phyloP scores from a whole-genome alignment of 2,797 vertebrate genomes.

The Rhadinocentrus ornatus region DNA sequence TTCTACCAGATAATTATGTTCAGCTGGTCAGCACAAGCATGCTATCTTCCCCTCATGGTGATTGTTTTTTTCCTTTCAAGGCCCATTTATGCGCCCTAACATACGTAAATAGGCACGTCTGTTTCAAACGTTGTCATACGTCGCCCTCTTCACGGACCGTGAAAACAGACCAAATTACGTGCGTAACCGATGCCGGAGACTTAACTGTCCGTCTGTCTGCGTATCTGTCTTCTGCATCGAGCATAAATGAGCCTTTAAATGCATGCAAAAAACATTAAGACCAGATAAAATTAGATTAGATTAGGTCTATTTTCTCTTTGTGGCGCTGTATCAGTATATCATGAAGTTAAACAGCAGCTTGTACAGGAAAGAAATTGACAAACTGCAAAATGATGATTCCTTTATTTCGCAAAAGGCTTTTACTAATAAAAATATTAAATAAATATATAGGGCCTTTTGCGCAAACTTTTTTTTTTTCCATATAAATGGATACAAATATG shows the following conservation, averaged over 20 bases:
- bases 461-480: neutral
- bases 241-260: neutral
- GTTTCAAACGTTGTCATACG: neutral
- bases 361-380: conserved; percentile 11
- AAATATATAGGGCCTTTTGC: neutral
- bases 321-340: neutral
- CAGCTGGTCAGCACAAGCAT: conserved; percentile 5
- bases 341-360: neutral
- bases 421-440: neutral
- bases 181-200: no score
- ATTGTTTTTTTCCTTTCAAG: no score
- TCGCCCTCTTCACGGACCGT: no score
- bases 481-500: neutral
- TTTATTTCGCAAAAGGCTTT: neutral
- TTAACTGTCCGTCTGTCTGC: no score
- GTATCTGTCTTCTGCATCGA: no score
- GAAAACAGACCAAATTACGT: no score
- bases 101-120: neutral
- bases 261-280: conserved; percentile 2
- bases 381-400: neutral
- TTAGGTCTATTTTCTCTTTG: conserved; percentile 7
- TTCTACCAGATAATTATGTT: neutral
- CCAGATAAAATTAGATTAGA: no score
- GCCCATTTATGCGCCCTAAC: no score
- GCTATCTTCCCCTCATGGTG: conserved; percentile 7